Evolutionary conservation across 1,140 invertebrate species (phyloP), one percentile per base, ranked within the genome.

Genomic region (Scaptomyza montana): DNA sequence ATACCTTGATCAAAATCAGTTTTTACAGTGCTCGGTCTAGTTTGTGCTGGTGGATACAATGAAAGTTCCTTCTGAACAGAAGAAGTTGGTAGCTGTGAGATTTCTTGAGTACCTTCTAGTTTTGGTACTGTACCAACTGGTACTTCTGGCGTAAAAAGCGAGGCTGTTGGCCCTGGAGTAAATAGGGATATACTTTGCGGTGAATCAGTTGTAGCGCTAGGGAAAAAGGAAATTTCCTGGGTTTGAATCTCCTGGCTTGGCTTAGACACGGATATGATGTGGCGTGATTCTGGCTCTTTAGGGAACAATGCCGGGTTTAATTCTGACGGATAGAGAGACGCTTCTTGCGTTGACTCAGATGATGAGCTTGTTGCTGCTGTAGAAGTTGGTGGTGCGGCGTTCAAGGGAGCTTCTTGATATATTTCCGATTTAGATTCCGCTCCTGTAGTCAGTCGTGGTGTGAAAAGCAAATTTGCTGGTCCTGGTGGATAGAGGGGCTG

Each of bases 311-410:
- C 13, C 19, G 28, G 33, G 12, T 39, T 7, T 0, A 50, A 3
- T 60, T 16, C 33, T 13, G 60, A 21, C 0, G 68, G 21, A 19
- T 41, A 39, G 12, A 30, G 53, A 4, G 45, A 10, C 16, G 41
- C 8, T 8, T 8, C 59, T 54, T 74, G 45, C 1, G 9, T 10
- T 28, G 56, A 12, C 4, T 13, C 12, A 9, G 12, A 5, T 60
- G 33, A 5, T 33, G n/a, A 45, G n/a, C 30, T 50, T 45, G 39
- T 49, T 6, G 8, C 7, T 21, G 7, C 9, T n/a, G 21, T 7
- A 28, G 45, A 19, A 49, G 19, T 25, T 33, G 64, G 50, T 36
- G 77, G 64, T 45, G 77, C 69, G 7, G 78, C 46, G 28, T 74
- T 74, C 1, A 74, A 51, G 9, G 63, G 50, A 12, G 69, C 59